Conservation (phyloP, 1,140 invertebrate species). For the Drosophila obscura region DNA sequence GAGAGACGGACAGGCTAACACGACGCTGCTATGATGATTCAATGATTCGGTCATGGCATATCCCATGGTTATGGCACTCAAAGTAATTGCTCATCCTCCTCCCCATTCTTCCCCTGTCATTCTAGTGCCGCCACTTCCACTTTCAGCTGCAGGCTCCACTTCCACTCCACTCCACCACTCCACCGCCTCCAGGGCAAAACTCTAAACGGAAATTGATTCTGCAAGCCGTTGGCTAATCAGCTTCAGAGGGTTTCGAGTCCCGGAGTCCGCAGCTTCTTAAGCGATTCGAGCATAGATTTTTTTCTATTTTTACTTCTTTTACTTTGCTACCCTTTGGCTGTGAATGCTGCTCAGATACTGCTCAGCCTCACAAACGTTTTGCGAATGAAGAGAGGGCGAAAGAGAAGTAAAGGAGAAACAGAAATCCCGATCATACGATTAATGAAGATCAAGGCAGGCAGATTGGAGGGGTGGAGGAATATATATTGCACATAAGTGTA, state of each 20-base stretch:
- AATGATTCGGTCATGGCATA: constrained; percentile 17
- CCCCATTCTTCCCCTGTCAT: neutral
- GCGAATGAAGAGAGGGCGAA: no score
- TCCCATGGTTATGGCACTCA: constrained; percentile 56
- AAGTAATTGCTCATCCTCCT: constrained; percentile 52
- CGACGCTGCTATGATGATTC: constrained; percentile 9
- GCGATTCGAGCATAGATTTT: constrained; percentile 43
- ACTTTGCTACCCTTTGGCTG: no score
- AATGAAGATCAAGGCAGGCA: no score
- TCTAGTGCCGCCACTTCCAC: no score
- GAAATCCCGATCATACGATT: no score
- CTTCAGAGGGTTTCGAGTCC: neutral
- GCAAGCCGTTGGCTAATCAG: constrained; percentile 67
- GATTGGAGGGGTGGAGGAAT: no score
- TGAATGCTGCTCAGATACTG: no score
- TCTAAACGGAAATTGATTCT: constrained; percentile 76
- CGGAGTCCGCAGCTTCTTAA: constrained; percentile 32
- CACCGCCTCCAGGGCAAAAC: constrained; percentile 27
- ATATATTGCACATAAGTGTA: no score
- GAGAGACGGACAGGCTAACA: no score
- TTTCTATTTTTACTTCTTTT: neutral
- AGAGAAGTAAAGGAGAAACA: no score
- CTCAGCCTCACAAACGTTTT: no score
- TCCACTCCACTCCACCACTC: constrained; percentile 3
- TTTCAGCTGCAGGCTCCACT: neutral